A percentile compares a stretch with the other conserved stretches of the same genome.
These are phyloP conservation scores for Spisula subtruncata DNA, from an alignment of 2,888 invertebrate species.

Conservation along the genomic window DNA sequence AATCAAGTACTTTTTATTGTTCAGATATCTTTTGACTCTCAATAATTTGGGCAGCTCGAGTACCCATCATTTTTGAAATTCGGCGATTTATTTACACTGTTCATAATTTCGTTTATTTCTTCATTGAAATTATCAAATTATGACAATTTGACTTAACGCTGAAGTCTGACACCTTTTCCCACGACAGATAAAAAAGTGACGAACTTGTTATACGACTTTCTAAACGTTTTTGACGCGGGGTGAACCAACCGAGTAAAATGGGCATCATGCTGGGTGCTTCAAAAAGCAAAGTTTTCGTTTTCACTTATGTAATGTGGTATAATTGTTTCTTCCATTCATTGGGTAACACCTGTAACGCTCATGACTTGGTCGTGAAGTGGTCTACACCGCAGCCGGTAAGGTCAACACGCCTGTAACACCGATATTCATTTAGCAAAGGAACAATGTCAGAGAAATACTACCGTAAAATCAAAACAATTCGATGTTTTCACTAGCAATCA, in stretches of 20 bases:
- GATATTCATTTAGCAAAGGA: background rate
- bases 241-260: background rate
- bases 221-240: conserved; percentile 5
- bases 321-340: conserved; percentile 27
- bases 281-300: conserved; percentile 41
- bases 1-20: conserved; percentile 37
- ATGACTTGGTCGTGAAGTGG: background rate
- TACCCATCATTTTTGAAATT: conserved; percentile 22
- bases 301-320: conserved; percentile 38
- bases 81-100: conserved; percentile 42
- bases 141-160: conserved; percentile 40
- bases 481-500: too few relatives aligned
- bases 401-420: background rate
- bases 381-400: background rate
- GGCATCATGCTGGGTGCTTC: conserved; percentile 22
- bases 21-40: background rate
- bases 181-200: conserved; percentile 44
- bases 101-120: conserved; percentile 30
- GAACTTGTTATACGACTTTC: conserved; percentile 14
- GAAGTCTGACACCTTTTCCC: conserved; percentile 50
- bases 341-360: conserved; percentile 19
- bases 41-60: background rate
- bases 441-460: background rate
- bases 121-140: conserved; percentile 43
- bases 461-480: too few relatives aligned